Conservation (phyloP, 2,888 invertebrate genomes). For the Pteria penguin region DNA sequence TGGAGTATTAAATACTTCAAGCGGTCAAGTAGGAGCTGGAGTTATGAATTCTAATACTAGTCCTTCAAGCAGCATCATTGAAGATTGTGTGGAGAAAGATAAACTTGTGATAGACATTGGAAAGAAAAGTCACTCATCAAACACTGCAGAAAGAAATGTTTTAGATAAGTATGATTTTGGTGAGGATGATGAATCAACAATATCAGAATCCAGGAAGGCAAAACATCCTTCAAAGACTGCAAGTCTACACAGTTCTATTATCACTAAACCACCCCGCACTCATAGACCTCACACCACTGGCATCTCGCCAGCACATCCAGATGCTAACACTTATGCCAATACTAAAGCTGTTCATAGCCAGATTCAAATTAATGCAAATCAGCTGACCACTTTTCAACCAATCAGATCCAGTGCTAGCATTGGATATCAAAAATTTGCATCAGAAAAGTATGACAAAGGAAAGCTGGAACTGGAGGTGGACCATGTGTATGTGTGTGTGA, state of each 20-base stretch:
- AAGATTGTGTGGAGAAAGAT: background rate
- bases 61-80: background rate
- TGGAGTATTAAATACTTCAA: background rate
- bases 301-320: background rate
- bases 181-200: background rate
- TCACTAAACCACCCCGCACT: background rate
- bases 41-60: background rate
- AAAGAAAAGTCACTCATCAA: too few species aligned
- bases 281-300: background rate
- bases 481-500: constrained; percentile 56
- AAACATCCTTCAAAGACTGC: too few species aligned
- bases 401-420: background rate
- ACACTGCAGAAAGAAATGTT: background rate
- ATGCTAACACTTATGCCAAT: background rate
- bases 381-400: background rate
- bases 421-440: background rate
- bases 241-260: background rate
- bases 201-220: background rate
- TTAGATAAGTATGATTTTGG: background rate
- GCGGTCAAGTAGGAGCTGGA: background rate
- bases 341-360: background rate
- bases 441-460: background rate
- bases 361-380: background rate
- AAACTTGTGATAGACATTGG: background rate
- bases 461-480: constrained; percentile 33